These are phyloP conservation scores for Lagopus muta DNA, from an alignment of 2,113 vertebrate species.

Conservation along the genomic window DNA sequence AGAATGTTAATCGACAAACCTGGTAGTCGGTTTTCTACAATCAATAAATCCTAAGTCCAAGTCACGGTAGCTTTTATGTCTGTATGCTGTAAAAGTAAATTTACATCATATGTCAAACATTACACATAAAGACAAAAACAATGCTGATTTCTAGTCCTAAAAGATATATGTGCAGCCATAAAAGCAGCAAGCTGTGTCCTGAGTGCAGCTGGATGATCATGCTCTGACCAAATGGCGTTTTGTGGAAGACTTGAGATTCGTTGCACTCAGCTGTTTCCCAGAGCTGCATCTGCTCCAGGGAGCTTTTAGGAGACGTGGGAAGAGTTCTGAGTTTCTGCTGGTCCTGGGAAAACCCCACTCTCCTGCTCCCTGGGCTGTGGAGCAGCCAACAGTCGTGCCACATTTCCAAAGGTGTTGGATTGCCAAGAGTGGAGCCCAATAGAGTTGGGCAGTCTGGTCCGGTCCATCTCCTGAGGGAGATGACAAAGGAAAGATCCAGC, in stretches of 20 bases:
- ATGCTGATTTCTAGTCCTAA: conserved; percentile 56
- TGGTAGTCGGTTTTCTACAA: conserved; percentile 58
- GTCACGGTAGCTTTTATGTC: conserved; percentile 70
- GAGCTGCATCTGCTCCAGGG: conserved; percentile 43
- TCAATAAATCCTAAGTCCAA: conserved; percentile 58
- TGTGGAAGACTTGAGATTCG: conserved; percentile 25
- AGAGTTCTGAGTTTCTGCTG: not conserved
- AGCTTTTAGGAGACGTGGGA: not conserved
- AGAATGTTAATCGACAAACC: conserved; percentile 44
- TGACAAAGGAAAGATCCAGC: not conserved
- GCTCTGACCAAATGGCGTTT: conserved; percentile 60
- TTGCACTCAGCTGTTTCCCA: conserved; percentile 46
- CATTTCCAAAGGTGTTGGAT: not conserved
- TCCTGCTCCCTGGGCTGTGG: not conserved
- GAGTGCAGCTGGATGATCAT: conserved; percentile 62
- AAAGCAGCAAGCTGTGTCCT: conserved; percentile 71
- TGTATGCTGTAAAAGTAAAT: conserved; percentile 71
- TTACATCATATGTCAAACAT: conserved; percentile 75
- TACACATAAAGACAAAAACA: conserved; percentile 67
- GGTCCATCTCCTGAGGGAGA: not conserved
- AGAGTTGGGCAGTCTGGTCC: not conserved
- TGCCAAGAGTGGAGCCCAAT: not conserved
- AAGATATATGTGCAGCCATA: conserved; percentile 63
- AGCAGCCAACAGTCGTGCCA: not conserved
- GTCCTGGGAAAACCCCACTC: not conserved